Base-by-base conservation (phyloP, 1,140 invertebrate species). In the Idris sp. region DNA sequence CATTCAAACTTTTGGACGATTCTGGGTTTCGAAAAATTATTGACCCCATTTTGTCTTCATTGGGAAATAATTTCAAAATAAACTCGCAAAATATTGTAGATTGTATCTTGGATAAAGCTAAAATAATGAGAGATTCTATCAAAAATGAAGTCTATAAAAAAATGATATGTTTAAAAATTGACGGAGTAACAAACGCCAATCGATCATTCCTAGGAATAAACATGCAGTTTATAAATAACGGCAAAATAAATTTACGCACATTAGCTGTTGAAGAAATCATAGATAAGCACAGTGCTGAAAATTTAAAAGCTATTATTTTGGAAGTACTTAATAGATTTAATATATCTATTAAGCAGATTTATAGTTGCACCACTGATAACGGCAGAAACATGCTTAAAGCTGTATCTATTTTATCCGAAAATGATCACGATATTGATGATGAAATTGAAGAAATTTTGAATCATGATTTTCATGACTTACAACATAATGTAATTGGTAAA, bases 1-100 rank as follows among this genome's bases (percentile, higher is more conserved):
- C 58, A 19, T 61, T 61, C 31, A 40, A n/a, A 30, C 8, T 61
- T 1, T 5, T 61, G 2, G 31, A 48, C 13, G 58, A 61, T 15
- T 38, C 33, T 13, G 35, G 44, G 19, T 62, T 62, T 10, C 9
- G 58, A n/a, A 49, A 49, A 25, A 62, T 62, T 19, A 1, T 62
- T 2, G 36, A 62, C 31, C 35, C 58, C 0, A 61, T 61, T 9
- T 38, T 61, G 18, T 8, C 18, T n/a, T 26, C 19, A 3, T 33
- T 59, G 8, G 53, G 44, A 22, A 48, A 49, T 30, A 40, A 41
- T 14, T 28, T 61, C 15, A 8, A 7, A 40, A 30, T 61, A 0
- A 48, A 61, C 15, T 9, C 25, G 5, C 43, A 61, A 1, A 61
- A 61, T 28, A 13, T 61, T 40, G 7, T 15, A 33, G 35, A 61